phyloP scores from a whole-genome alignment of 2,888 invertebrate genomes.

The Lithophane leautieri region DNA sequence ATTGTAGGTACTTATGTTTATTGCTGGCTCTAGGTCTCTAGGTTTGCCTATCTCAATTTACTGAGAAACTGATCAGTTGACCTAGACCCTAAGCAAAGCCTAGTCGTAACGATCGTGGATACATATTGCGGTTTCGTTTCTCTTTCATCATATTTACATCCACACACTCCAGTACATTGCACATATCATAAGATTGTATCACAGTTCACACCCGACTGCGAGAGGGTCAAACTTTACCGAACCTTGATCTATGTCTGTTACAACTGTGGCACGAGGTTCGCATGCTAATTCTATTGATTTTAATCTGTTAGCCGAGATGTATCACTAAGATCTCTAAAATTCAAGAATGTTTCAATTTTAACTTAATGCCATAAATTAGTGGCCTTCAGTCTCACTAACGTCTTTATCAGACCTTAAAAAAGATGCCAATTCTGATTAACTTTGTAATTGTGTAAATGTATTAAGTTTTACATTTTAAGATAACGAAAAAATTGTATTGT shows the following conservation, averaged over 20 bases:
- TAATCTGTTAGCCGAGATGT: constrained; percentile 12
- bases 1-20: too few species aligned
- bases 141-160: constrained; percentile 1
- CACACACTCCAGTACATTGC: background rate
- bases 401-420: constrained; percentile 14
- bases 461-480: too few species aligned
- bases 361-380: background rate
- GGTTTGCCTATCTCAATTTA: background rate
- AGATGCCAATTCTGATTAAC: background rate
- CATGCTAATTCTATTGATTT: constrained; percentile 1
- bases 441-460: too few species aligned
- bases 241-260: constrained; percentile 13
- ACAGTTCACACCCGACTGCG: background rate
- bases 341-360: constrained; percentile 6
- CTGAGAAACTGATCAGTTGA: background rate
- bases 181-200: background rate
- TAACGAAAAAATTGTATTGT: too few species aligned
- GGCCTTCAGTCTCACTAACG: constrained; percentile 15
- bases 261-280: constrained; percentile 3
- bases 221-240: background rate
- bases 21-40: background rate
- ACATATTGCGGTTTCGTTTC: constrained; percentile 4
- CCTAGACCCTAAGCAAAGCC: background rate
- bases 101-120: background rate
- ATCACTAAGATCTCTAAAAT: constrained; percentile 11